Evolutionary conservation across 2,113 vertebrate species (phyloP), one percentile per base, ranked within the genome.

Genomic region (Struthio camelus): DNA sequence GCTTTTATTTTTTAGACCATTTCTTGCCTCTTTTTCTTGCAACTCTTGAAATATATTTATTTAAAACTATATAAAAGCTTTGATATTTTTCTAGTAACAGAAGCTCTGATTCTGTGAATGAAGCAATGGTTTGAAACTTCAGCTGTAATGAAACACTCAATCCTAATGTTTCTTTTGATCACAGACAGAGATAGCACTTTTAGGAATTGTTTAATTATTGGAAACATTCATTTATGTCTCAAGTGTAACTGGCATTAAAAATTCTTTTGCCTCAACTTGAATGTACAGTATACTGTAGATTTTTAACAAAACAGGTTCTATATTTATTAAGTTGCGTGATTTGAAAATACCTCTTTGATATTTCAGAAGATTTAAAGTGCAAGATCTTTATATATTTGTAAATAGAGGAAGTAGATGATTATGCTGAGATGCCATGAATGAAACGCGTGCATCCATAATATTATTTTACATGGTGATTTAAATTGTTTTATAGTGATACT

Each of bases 251-350:
- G 95, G 87, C 80, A 96, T 98, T 97, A 95, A 88, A 97, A 97
- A 20, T 92, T 96, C 44, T 94, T 90, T 97, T 97, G 96, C 95
- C 96, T 97, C 87, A 79, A 98, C 98, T 98, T 98, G 98, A 98
- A 98, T 98, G 98, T 98, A 98, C 95, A 98, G 97, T 97, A 95
- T 94, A 97, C 94, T 97, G 96, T 98, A 98, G 98, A 98, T 98
- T 97, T 98, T 98, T 98, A 98, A 98, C 92, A 93, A 96, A 97
- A 93, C 97, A 97, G 96, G 97, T 97, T 98, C 97, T 98, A 98
- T 98, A 98, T 98, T 98, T 98, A 98, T 98, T 97, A 97, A 96
- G 97, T 97, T 97, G 97, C 96, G 97, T 98, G 97, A 97, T 96
- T 98, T 98, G 92, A 93, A 97, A 98, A 98, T 97, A 98, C 96